Percentiles rank a stretch among this genome's conserved stretches.
These are phyloP conservation scores for Erynnis tages DNA, from an alignment of 2,888 invertebrate genomes.

Conservation along the genomic window DNA sequence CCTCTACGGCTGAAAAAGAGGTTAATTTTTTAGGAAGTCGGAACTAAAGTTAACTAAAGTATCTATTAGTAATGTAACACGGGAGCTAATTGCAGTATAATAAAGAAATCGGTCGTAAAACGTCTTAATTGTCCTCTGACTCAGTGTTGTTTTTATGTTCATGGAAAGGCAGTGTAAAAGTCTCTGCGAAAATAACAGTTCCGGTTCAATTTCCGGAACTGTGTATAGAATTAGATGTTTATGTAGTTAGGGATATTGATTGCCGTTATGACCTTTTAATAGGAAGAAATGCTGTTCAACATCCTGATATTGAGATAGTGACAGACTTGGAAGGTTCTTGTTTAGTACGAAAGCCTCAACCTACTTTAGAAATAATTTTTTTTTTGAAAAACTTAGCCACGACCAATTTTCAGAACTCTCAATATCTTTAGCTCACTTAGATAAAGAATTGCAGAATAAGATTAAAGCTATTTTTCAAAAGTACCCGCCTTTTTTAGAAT, in stretches of 20 bases:
- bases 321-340: slow-evolving; percentile 23
- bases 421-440: neutral
- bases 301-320: slow-evolving; percentile 30
- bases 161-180: slow-evolving; percentile 25
- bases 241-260: slow-evolving; percentile 28
- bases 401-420: neutral
- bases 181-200: slow-evolving; percentile 27
- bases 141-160: slow-evolving; percentile 15
- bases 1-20: neutral
- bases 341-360: slow-evolving; percentile 10
- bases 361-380: too few relatives aligned
- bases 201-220: slow-evolving; percentile 32
- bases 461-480: slow-evolving; percentile 27
- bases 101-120: slow-evolving; percentile 31
- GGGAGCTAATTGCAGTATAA: slow-evolving; percentile 33
- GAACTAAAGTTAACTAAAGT: slow-evolving; percentile 28
- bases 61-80: slow-evolving; percentile 29
- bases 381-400: neutral
- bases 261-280: slow-evolving; percentile 26
- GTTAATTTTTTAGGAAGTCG: slow-evolving; percentile 27
- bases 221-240: slow-evolving; percentile 33
- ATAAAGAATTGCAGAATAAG: slow-evolving; percentile 10
- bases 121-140: slow-evolving; percentile 17
- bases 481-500: slow-evolving; percentile 22
- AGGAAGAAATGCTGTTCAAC: slow-evolving; percentile 28